phyloP scores from a whole-genome alignment of 2,113 vertebrate genomes.

The Motacilla alba region DNA sequence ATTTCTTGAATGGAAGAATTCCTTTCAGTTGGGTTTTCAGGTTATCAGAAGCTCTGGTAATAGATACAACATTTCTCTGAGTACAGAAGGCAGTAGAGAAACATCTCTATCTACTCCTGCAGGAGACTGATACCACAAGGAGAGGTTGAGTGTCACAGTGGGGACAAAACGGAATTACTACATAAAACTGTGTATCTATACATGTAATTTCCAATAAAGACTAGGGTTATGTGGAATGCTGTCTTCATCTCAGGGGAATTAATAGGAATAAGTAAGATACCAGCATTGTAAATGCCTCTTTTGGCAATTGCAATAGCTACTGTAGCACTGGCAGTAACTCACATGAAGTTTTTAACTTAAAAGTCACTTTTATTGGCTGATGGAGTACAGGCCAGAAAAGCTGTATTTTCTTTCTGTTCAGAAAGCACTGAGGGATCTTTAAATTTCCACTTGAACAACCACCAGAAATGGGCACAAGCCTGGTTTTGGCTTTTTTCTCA shows the following conservation, averaged over 20 bases:
- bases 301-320: background rate
- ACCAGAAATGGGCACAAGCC: background rate
- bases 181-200: background rate
- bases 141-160: background rate
- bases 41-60: background rate
- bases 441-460: conserved; percentile 6
- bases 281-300: background rate
- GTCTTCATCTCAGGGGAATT: conserved; percentile 6
- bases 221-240: background rate
- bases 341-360: background rate
- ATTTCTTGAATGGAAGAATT: background rate
- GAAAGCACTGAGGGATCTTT: background rate
- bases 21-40: background rate
- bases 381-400: background rate
- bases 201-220: conserved; percentile 24
- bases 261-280: background rate
- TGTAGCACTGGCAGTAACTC: background rate
- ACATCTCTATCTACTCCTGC: background rate
- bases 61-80: background rate
- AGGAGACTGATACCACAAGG: background rate
- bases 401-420: background rate
- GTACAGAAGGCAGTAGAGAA: background rate
- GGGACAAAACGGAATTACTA: background rate
- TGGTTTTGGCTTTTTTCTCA: background rate
- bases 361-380: background rate